Conservation (phyloP, 2,888 invertebrate species). For the Cryptops parisi region DNA sequence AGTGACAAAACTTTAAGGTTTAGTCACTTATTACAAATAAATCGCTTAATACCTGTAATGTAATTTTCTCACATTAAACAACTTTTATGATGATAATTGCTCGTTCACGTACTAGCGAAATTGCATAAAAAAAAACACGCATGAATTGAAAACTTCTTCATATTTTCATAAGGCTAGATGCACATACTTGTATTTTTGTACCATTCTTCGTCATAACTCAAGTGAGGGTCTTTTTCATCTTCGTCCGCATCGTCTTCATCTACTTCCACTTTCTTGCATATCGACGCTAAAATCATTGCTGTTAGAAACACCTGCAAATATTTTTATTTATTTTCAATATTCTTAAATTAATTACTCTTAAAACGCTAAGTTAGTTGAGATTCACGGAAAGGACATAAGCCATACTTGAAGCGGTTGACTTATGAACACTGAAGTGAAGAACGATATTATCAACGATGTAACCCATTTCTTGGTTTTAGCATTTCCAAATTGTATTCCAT, state of each 20-base stretch:
- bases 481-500: slow-evolving; percentile 36
- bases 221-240: slow-evolving; percentile 22
- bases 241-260: slow-evolving; percentile 26
- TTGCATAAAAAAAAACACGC: background rate
- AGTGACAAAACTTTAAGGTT: too few species aligned
- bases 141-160: background rate
- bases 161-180: background rate
- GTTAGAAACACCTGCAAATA: slow-evolving; percentile 23
- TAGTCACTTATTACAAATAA: too few species aligned
- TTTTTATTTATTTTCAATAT: too few species aligned
- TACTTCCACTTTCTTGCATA: slow-evolving; percentile 23
- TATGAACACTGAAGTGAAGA: slow-evolving; percentile 35
- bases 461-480: slow-evolving; percentile 36
- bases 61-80: too few species aligned
- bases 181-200: slow-evolving; percentile 11
- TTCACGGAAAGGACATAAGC: background rate
- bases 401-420: slow-evolving; percentile 37
- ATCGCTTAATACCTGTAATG: too few species aligned
- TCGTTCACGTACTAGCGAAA: background rate
- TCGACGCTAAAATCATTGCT: slow-evolving; percentile 23
- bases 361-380: too few species aligned
- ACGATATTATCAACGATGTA: slow-evolving; percentile 34
- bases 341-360: too few species aligned
- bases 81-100: too few species aligned
- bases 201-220: slow-evolving; percentile 20